Evolutionary conservation across 1,140 invertebrate species (phyloP), one percentile per base, ranked within the genome.

Genomic region (Tenebrio molitor): DNA sequence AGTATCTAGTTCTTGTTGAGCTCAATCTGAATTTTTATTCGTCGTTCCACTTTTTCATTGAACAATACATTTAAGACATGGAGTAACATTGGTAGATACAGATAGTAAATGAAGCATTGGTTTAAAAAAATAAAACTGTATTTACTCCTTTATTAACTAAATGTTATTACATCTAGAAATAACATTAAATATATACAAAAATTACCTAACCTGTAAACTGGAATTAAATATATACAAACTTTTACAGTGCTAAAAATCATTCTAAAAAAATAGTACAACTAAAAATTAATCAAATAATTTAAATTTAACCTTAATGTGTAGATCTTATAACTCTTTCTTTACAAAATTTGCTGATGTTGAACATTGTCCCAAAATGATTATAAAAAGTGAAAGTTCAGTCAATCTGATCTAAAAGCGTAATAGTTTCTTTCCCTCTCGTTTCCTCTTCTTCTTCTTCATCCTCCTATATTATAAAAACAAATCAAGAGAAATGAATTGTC

Each of bases 391-490:
- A 25, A 74, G 70, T 76, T 79, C 71, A 77, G 72, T 78, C 74
- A 72, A 79, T 76, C 17, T 68, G 33, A 62, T 74, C 74, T 33
- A 81, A 33, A 36, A 81, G 74, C 68, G 80, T 80, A 44, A 81
- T 80, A 10, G 79, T 77, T 76, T 78, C 74, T 68, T 78, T 79
- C 21, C 73, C 74, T 5, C 64, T 44, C 33, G 41, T 65, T 3
- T 79, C 78, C 12, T 80, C 80, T 7, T 79, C 78, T 17, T 81
- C 79, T 19, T 81, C 79, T 53, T 81, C 79, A 33, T 81, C 78
- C 14, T 79, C 74, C 75, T 77, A 21, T 71, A 76, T 23, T 44
- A 72, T 34, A 73, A 36, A 62, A 44, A 44, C 39, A 7, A 71
- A 33, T 14, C 64, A 46, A 2, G 39, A 70, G 15, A 44, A 39